Evolutionary conservation across 1,140 invertebrate species (phyloP), one percentile per base, ranked within the genome.

Genomic region (Rhagoletis pomonella): DNA sequence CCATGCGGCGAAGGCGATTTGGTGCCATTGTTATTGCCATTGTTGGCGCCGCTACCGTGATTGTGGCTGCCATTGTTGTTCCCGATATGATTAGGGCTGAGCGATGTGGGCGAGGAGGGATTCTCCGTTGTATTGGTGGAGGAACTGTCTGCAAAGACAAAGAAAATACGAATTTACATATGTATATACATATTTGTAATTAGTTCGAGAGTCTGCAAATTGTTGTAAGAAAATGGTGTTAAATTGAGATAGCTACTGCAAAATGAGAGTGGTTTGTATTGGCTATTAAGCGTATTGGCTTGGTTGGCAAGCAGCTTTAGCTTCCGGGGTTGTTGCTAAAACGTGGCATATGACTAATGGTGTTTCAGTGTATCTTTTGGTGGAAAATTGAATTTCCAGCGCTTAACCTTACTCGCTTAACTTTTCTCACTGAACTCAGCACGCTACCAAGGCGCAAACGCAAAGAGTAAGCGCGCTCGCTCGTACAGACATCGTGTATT

Each of bases 71-170:
- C 59, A 67, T 86, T 90, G 69, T 77, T 90, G 88, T 86, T 86
- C n/a, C 87, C 88, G 64, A 69, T 89, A 67, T 86, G 89, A 87
- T 89, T 89, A 64, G 91, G 90, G 86, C 91, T 92, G 39, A 92
- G 89, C 85, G 92, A 93, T 77, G 91, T 92, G 88, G 92, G 92
- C 47, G 92, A 93, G 84, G 92, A 93, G 55, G 91, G 91, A 90
- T 93, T 93, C 87, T 93, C 92, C 10, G 92, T 93, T 19, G 91
- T 93, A 85, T 93, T 93, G 50, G 95, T 96, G 58, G 94, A 95
- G 60, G 95, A 96, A 89, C 95, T 95, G 90, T 96, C 96, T 96
- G 94, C 84, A 95, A 95, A 93, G 91, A 93, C 90, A 91, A 88
- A 81, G 44, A 85, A 59, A 89, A 85, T 88, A n/a, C 3, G 86